Percentiles rank a stretch among this genome's conserved stretches.
phyloP scores from a whole-genome alignment of 2,113 vertebrate species.

The Genyomyrus donnyi region DNA sequence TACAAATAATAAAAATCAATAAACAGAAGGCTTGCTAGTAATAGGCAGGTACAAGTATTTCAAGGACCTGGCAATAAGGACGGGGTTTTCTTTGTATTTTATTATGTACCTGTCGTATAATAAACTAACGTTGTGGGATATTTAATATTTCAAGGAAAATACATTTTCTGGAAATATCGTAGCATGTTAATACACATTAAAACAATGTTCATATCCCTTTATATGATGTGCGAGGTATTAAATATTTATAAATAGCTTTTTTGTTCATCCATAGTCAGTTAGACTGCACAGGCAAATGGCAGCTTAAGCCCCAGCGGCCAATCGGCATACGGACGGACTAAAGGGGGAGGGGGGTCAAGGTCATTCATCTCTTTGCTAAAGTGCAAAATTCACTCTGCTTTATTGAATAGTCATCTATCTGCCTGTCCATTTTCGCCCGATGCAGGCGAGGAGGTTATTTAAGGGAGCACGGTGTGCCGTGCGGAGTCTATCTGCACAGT shows the following conservation, averaged over 20 bases:
- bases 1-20: background rate
- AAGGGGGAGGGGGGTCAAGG: background rate
- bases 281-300: background rate
- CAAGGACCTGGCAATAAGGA: background rate
- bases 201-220: background rate
- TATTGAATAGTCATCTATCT: background rate
- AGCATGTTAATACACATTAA: background rate
- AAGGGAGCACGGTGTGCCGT: background rate
- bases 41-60: no score
- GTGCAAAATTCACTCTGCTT: background rate
- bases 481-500: background rate
- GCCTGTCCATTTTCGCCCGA: no score
- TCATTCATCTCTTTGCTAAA: background rate
- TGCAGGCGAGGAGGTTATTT: background rate
- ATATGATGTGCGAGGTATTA: background rate
- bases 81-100: background rate
- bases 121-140: background rate
- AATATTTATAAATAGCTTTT: background rate
- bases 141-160: background rate
- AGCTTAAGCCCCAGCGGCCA: background rate
- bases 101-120: background rate
- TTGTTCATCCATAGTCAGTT: background rate
- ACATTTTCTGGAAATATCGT: background rate
- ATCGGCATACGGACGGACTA: background rate
- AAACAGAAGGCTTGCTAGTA: background rate